A percentile compares a stretch with the other conserved stretches of the same genome.
Conservation (phyloP, 2,888 invertebrate genomes). For the Rutpela maculata region DNA sequence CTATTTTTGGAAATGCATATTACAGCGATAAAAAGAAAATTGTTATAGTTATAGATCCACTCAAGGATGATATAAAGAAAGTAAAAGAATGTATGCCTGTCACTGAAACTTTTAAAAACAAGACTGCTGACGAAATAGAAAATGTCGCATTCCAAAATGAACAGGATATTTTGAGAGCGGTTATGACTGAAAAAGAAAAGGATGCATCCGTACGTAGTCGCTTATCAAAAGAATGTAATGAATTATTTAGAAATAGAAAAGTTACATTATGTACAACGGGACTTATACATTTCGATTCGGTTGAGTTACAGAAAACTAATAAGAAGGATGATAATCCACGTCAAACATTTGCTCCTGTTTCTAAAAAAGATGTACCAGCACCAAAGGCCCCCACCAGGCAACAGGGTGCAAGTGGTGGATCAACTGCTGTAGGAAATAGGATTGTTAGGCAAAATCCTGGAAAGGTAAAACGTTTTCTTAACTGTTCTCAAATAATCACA, state of each 20-base stretch:
- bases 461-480: constrained; percentile 78
- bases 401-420: constrained; percentile 4
- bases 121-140: constrained; percentile 40
- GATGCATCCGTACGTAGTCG: constrained; percentile 54
- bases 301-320: constrained; percentile 19
- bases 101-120: constrained; percentile 21
- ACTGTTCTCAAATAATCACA: no score
- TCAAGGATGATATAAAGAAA: neutral
- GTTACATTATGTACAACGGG: constrained; percentile 38
- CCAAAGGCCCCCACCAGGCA: neutral
- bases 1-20: constrained; percentile 16
- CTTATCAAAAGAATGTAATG: constrained; percentile 57
- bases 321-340: constrained; percentile 44
- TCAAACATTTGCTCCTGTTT: neutral
- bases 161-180: constrained; percentile 34
- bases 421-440: constrained; percentile 36
- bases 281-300: constrained; percentile 45
- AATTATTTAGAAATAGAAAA: constrained; percentile 39
- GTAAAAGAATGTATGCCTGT: neutral
- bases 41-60: neutral
- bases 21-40: constrained; percentile 27
- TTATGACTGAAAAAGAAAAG: constrained; percentile 54
- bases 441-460: constrained; percentile 80
- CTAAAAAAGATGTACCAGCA: constrained; percentile 6
- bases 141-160: constrained; percentile 37